These are phyloP conservation scores for Macaria notata DNA, from an alignment of 2,888 invertebrate genomes.

Conservation along the genomic window DNA sequence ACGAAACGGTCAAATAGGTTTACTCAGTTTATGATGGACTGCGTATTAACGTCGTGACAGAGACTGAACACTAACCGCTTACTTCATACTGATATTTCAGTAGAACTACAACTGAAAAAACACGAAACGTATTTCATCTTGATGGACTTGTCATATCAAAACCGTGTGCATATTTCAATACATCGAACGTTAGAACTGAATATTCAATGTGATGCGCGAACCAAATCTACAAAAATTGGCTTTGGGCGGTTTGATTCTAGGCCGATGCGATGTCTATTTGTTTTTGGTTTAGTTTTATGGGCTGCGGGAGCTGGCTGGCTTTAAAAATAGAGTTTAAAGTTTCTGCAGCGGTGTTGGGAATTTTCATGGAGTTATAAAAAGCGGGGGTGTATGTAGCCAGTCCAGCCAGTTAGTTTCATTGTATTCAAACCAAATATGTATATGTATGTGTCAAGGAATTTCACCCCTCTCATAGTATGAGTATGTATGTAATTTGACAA, in stretches of 20 bases:
- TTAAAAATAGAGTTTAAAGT: constrained; percentile 23
- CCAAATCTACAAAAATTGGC: constrained; percentile 40
- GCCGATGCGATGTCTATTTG: constrained; percentile 27
- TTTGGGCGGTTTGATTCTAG: constrained; percentile 33
- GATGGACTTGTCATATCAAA: constrained; percentile 37
- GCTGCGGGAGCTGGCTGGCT: constrained; percentile 24
- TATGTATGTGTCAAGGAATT: too few species aligned
- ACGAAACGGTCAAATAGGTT: constrained; percentile 3
- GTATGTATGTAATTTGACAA: too few species aligned
- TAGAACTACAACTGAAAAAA: constrained; percentile 31
- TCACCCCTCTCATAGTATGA: too few species aligned
- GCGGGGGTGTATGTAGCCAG: too few species aligned
- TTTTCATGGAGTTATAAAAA: too few species aligned
- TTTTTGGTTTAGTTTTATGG: constrained; percentile 33
- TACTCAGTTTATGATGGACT: constrained; percentile 1
- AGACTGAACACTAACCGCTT: constrained; percentile 1
- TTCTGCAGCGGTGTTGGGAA: not conserved
- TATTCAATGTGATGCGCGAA: constrained; percentile 43
- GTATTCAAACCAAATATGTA: too few species aligned
- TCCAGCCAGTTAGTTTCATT: too few species aligned
- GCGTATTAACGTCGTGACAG: not conserved
- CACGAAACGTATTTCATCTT: constrained; percentile 32
- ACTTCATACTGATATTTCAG: constrained; percentile 37
- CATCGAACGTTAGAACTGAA: constrained; percentile 40
- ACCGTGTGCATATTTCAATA: constrained; percentile 42